phyloP scores from a whole-genome alignment of 2,113 vertebrate genomes.

The Carollia perspicillata region DNA sequence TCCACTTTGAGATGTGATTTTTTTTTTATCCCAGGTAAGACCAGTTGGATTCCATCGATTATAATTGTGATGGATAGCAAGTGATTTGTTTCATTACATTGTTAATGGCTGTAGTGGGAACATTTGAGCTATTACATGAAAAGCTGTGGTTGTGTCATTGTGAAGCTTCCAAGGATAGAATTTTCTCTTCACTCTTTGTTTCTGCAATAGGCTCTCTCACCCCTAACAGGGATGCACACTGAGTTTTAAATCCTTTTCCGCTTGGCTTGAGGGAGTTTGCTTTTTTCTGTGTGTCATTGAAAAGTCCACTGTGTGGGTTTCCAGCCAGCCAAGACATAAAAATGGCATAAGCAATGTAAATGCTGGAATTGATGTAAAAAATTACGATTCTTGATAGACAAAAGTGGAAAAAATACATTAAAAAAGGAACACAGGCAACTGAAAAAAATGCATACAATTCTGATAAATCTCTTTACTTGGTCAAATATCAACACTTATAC shows the following conservation, averaged over 20 bases:
- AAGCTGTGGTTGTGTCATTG: conserved; percentile 60
- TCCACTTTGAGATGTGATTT: conserved; percentile 69
- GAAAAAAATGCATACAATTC: conserved; percentile 6
- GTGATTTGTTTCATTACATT: conserved; percentile 74
- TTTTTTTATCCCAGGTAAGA: conserved; percentile 58
- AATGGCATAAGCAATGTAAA: neutral
- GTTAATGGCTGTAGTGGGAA: conserved; percentile 69
- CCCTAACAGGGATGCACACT: conserved; percentile 62
- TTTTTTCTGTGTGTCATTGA: conserved; percentile 57
- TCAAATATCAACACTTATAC: conserved; percentile 6
- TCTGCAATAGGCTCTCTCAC: conserved; percentile 47
- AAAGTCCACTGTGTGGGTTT: conserved; percentile 52
- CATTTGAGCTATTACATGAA: conserved; percentile 67
- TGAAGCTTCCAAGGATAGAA: conserved; percentile 68
- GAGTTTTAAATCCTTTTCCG: conserved; percentile 67
- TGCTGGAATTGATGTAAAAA: conserved; percentile 13
- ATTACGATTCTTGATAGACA: conserved; percentile 42
- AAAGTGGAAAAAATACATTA: neutral
- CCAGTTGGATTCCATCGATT: conserved; percentile 72
- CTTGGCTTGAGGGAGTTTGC: conserved; percentile 67
- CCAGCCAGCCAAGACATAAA: conserved; percentile 19
- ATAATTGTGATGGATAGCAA: conserved; percentile 69
- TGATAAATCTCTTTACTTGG: neutral
- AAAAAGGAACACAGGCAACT: neutral
- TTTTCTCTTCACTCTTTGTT: conserved; percentile 70